These are phyloP conservation scores for Choreutis nemorana DNA, from an alignment of 2,888 invertebrate genomes.

Conservation along the genomic window DNA sequence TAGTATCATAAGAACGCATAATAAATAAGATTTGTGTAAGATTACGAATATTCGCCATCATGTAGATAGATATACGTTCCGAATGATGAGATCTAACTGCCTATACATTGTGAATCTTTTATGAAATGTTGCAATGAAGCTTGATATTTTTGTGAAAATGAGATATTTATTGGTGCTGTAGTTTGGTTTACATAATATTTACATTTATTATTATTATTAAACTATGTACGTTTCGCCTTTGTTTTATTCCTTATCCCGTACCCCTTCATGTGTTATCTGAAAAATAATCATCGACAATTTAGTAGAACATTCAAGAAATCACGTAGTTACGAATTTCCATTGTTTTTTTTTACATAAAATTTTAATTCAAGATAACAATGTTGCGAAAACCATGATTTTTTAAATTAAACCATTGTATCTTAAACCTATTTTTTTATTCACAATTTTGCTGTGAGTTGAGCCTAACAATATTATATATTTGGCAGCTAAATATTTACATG, in stretches of 20 bases:
- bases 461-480: no score
- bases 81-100: conserved; percentile 44
- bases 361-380: no score
- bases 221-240: conserved; percentile 42
- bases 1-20: conserved; percentile 52
- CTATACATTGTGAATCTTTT: conserved; percentile 47
- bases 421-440: no score
- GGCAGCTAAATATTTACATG: no score
- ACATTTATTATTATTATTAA: conserved; percentile 50
- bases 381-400: no score
- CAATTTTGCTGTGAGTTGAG: no score
- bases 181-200: conserved; percentile 58
- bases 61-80: conserved; percentile 14
- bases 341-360: no score
- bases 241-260: conserved; percentile 47
- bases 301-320: no score
- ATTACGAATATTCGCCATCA: conserved; percentile 19
- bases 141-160: conserved; percentile 63
- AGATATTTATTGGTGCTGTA: conserved; percentile 65
- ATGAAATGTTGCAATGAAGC: conserved; percentile 46
- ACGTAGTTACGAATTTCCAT: no score
- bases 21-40: conserved; percentile 21
- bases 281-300: no score
- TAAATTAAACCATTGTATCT: no score
- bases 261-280: conserved; percentile 59